Percentiles rank a stretch among this genome's conserved stretches.
Evolutionary conservation across 2,113 vertebrate genomes (phyloP).

Genomic region (Falcunculus frontatus): DNA sequence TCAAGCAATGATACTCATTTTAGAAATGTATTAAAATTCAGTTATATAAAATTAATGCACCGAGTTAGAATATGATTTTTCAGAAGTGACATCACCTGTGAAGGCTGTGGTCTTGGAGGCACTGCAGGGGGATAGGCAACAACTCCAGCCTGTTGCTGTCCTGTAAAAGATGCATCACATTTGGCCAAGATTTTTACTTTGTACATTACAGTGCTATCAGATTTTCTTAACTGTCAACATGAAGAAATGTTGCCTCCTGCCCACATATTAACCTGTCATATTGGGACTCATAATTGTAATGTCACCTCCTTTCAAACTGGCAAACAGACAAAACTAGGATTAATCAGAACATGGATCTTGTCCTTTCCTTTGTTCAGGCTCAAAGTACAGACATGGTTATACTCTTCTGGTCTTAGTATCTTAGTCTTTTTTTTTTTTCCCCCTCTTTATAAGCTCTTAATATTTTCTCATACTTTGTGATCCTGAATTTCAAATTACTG

Average conservation of each 20-base stretch:
- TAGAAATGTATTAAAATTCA: not conserved
- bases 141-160: constrained; percentile 82
- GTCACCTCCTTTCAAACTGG: not conserved
- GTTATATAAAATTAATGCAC: not conserved
- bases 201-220: not conserved
- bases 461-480: not conserved
- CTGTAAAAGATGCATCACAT: constrained; percentile 26
- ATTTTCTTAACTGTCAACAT: not conserved
- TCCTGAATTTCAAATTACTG: not conserved
- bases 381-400: not conserved
- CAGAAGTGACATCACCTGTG: constrained; percentile 78
- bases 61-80: not conserved
- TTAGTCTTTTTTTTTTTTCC: not conserved
- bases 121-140: constrained; percentile 94
- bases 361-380: not conserved
- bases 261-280: not conserved
- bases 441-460: not conserved
- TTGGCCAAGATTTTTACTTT: not conserved
- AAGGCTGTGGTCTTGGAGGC: constrained; percentile 91
- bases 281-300: not conserved
- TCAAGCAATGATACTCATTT: not conserved
- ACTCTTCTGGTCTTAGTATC: not conserved
- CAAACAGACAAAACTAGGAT: not conserved
- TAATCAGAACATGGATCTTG: not conserved
- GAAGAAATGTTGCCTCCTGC: not conserved